Percentiles rank a stretch among this genome's conserved stretches.
Evolutionary conservation across 2,797 vertebrate genomes (phyloP).

Genomic region (Esox masquinongy): DNA sequence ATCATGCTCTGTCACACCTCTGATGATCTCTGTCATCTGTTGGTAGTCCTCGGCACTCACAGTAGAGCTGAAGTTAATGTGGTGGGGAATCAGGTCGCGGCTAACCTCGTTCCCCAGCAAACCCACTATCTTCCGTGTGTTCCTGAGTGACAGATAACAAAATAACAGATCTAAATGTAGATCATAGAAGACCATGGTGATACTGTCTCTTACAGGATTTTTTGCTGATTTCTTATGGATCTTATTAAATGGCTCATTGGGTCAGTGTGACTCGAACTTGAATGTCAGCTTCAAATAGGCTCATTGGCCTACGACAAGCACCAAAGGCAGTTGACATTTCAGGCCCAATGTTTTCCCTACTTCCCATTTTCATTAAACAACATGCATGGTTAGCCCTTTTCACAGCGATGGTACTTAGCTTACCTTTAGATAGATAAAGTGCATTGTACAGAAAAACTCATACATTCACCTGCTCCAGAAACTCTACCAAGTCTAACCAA

Average conservation of each 20-base stretch:
- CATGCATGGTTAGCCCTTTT: too few species aligned
- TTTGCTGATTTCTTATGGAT: not conserved
- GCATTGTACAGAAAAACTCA: too few species aligned
- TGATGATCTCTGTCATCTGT: slow-evolving; percentile 82
- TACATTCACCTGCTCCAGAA: too few species aligned
- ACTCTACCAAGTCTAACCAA: too few species aligned
- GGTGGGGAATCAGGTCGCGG: slow-evolving; percentile 81
- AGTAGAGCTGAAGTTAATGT: slow-evolving; percentile 85
- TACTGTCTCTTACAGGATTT: not conserved
- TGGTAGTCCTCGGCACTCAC: slow-evolving; percentile 85
- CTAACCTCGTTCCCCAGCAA: slow-evolving; percentile 81
- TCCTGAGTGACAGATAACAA: slow-evolving; percentile 68
- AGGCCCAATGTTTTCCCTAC: too few species aligned
- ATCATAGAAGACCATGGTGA: too few species aligned
- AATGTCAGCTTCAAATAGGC: too few species aligned
- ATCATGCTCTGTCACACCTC: slow-evolving; percentile 77
- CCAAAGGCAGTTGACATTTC: too few species aligned
- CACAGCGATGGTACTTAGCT: too few species aligned
- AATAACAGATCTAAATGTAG: slow-evolving; percentile 5
- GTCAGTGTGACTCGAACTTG: not conserved
- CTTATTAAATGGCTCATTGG: not conserved
- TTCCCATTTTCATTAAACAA: too few species aligned
- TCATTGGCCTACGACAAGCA: too few species aligned
- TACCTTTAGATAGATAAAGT: too few species aligned
- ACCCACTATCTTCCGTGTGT: slow-evolving; percentile 80